Evolutionary conservation across 2,113 vertebrate species (phyloP).

Genomic region (Verasper variegatus): DNA sequence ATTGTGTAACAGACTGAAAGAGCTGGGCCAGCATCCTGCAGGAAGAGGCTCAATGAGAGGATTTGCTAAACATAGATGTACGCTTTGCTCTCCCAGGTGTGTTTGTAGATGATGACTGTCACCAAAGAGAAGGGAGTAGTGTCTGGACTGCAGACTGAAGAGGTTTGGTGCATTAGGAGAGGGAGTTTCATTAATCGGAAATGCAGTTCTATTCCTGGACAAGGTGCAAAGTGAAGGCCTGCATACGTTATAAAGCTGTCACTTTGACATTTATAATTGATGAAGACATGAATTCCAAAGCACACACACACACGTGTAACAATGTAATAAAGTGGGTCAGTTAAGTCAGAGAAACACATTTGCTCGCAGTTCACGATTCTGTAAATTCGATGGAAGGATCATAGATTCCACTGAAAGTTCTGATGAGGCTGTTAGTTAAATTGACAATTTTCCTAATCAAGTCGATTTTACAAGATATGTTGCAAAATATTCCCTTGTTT

Average conservation of each 20-base stretch:
- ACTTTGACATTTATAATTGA: constrained; percentile 49
- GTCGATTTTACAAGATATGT: too few species aligned
- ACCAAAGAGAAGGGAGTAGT: constrained; percentile 15
- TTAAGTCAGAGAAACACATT: too few species aligned
- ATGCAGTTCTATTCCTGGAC: constrained; percentile 24
- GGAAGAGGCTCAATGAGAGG: constrained; percentile 52
- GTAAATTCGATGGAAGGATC: too few species aligned
- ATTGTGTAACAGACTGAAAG: constrained; percentile 59
- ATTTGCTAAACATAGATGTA: constrained; percentile 48
- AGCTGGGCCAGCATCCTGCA: constrained; percentile 59
- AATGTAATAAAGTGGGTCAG: background rate
- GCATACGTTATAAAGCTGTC: constrained; percentile 30
- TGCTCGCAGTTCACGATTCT: too few species aligned
- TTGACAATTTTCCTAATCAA: too few species aligned
- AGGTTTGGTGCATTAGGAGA: constrained; percentile 1
- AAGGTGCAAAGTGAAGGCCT: constrained; percentile 7
- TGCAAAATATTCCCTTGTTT: too few species aligned
- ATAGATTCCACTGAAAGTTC: too few species aligned
- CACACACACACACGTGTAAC: constrained; percentile 8
- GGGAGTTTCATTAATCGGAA: constrained; percentile 18
- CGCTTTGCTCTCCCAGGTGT: constrained; percentile 36
- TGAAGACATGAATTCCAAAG: constrained; percentile 13
- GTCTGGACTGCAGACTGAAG: background rate
- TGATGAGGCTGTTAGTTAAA: too few species aligned
- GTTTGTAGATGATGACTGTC: constrained; percentile 12